Conservation (phyloP, 1,140 invertebrate species). For the Dermatophagoides farinae region DNA sequence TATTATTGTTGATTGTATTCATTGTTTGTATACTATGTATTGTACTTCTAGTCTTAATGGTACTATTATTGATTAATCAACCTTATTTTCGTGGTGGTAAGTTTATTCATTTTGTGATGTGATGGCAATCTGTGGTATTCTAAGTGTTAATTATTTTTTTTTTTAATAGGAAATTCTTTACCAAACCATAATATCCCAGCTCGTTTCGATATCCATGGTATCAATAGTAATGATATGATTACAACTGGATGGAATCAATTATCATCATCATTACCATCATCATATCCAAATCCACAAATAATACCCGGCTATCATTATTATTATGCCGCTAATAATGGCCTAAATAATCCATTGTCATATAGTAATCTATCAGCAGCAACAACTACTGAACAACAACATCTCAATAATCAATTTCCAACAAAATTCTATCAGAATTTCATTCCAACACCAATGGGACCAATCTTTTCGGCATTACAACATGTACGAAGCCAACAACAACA, state of each 20-base stretch:
- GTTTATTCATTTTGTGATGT: too few species aligned
- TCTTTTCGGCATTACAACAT: not conserved
- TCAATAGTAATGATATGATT: too few species aligned
- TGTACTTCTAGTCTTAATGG: slow-evolving; percentile 1
- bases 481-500: not conserved
- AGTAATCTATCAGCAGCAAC: not conserved
- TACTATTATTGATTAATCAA: not conserved
- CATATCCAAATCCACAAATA: not conserved
- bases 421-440: not conserved
- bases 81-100: not conserved
- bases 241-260: too few species aligned
- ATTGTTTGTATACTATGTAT: not conserved
- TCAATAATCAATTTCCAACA: not conserved
- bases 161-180: not conserved
- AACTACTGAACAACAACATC: not conserved
- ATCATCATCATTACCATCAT: not conserved
- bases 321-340: not conserved
- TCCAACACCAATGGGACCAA: not conserved
- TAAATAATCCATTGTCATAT: not conserved
- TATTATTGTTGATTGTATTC: not conserved
- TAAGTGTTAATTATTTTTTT: not conserved
- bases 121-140: not conserved
- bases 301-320: slow-evolving; percentile 5
- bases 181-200: too few species aligned
- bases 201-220: too few species aligned